Percentiles rank a stretch among this genome's conserved stretches.
Evolutionary conservation across 2,888 invertebrate genomes (phyloP).

Genomic region (Ophonus ardosiacus): DNA sequence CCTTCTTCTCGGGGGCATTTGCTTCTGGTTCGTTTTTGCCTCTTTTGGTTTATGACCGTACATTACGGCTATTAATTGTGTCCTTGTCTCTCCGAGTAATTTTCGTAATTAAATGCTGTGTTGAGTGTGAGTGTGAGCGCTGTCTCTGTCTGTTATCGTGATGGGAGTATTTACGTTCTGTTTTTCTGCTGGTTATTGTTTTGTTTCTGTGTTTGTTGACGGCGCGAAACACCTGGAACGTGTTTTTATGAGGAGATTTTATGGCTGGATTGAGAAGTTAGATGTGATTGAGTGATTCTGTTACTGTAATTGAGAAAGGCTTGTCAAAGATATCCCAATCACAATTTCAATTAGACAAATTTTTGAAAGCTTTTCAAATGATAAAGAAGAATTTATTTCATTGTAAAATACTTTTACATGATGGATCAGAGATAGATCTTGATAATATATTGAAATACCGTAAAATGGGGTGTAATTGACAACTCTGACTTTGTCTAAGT

Average conservation of each 20-base stretch:
- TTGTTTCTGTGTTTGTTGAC: slow-evolving; percentile 40
- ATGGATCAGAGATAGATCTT: too few species aligned
- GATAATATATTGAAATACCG: too few species aligned
- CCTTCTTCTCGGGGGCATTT: not conserved
- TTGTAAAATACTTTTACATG: not conserved
- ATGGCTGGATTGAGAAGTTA: slow-evolving; percentile 42
- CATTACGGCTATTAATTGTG: slow-evolving; percentile 49
- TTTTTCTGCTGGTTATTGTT: slow-evolving; percentile 45
- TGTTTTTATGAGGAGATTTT: slow-evolving; percentile 44
- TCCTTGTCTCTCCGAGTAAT: slow-evolving; percentile 40
- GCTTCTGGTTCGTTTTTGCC: slow-evolving; percentile 33
- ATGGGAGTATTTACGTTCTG: slow-evolving; percentile 45
- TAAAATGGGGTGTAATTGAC: too few species aligned
- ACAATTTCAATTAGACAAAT: not conserved
- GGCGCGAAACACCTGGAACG: slow-evolving; percentile 31
- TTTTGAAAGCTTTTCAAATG: not conserved
- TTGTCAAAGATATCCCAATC: not conserved
- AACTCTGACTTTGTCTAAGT: too few species aligned
- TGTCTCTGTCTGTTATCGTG: slow-evolving; percentile 44
- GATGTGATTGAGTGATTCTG: slow-evolving; percentile 39
- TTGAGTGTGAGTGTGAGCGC: slow-evolving; percentile 11
- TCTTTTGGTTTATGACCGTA: slow-evolving; percentile 43
- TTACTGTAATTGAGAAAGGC: slow-evolving; percentile 10
- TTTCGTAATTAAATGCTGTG: slow-evolving; percentile 45
- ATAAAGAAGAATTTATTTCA: slow-evolving; percentile 3